Conservation (phyloP, 2,888 invertebrate species). For the Scaptomyza caliginosa region DNA sequence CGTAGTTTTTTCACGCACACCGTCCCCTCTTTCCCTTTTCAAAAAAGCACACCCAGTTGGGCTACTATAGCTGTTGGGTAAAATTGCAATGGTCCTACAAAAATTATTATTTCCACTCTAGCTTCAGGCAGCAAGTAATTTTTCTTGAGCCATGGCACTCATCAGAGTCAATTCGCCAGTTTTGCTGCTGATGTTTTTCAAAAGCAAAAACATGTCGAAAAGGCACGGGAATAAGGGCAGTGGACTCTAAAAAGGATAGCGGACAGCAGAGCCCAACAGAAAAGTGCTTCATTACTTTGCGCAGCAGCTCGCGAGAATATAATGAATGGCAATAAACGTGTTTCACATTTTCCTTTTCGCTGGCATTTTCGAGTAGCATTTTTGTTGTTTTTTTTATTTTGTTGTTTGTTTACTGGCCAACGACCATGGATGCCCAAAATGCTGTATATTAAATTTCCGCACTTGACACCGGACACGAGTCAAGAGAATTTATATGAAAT, state of each 20-base stretch:
- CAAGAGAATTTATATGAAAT: conserved; percentile 5
- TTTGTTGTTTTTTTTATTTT: conserved; percentile 62
- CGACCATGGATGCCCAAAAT: conserved; percentile 24
- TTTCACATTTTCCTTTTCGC: conserved; percentile 71
- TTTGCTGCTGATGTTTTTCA: conserved; percentile 29
- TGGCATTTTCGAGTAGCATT: conserved; percentile 32
- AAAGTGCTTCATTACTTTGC: conserved; percentile 80
- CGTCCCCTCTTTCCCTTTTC: background rate
- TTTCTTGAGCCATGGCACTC: conserved; percentile 61
- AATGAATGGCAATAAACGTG: conserved; percentile 80
- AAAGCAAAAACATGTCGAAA: conserved; percentile 47
- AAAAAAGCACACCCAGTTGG: background rate
- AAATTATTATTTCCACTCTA: conserved; percentile 73
- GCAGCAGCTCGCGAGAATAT: conserved; percentile 81
- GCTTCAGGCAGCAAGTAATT: conserved; percentile 57
- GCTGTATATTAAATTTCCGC: conserved; percentile 42
- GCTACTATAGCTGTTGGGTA: background rate
- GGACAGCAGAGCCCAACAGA: conserved; percentile 17
- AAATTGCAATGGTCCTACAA: conserved; percentile 58
- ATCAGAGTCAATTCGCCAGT: conserved; percentile 51
- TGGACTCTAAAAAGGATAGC: conserved; percentile 54
- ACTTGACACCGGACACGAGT: conserved; percentile 19
- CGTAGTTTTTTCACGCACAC: conserved; percentile 61
- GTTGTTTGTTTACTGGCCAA: conserved; percentile 20
- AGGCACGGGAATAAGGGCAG: background rate